Conservation (phyloP, 2,888 invertebrate species). For the Lasioglossum zephyrum region DNA sequence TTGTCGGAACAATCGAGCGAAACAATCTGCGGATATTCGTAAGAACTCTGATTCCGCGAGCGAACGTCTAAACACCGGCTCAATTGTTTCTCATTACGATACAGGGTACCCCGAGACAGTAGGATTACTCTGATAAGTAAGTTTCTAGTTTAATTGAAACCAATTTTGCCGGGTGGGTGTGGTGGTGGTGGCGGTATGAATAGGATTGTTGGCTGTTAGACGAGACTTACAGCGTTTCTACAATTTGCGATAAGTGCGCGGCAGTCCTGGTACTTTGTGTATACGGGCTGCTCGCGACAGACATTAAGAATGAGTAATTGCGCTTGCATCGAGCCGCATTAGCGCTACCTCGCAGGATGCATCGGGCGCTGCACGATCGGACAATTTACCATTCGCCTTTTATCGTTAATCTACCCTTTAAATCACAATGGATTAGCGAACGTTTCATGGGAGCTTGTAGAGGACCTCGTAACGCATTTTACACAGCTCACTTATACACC, state of each 20-base stretch:
- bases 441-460: not conserved
- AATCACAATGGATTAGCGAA: conserved; percentile 3
- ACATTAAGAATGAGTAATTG: conserved; percentile 43
- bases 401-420: conserved; percentile 10
- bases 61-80: conserved; percentile 13
- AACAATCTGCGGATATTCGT: not conserved
- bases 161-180: conserved; percentile 42
- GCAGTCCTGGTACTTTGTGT: conserved; percentile 1
- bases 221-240: conserved; percentile 40
- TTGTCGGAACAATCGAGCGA: not conserved
- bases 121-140: conserved; percentile 46
- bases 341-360: conserved; percentile 15
- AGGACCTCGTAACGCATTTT: not conserved
- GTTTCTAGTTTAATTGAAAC: conserved; percentile 62
- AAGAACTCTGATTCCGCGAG: conserved; percentile 5
- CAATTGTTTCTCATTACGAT: conserved; percentile 29
- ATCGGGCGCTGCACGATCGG: not conserved
- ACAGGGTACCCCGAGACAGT: conserved; percentile 13
- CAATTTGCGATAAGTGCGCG: conserved; percentile 48
- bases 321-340: conserved; percentile 12
- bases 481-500: not conserved
- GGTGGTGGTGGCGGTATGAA: conserved; percentile 21
- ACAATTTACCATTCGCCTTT: conserved; percentile 12
- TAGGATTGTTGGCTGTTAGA: conserved; percentile 40
- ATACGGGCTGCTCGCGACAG: not conserved